A percentile compares a stretch with the other conserved stretches of the same genome.
phyloP scores from a whole-genome alignment of 2,888 invertebrate species.

The Doris montereyensis region DNA sequence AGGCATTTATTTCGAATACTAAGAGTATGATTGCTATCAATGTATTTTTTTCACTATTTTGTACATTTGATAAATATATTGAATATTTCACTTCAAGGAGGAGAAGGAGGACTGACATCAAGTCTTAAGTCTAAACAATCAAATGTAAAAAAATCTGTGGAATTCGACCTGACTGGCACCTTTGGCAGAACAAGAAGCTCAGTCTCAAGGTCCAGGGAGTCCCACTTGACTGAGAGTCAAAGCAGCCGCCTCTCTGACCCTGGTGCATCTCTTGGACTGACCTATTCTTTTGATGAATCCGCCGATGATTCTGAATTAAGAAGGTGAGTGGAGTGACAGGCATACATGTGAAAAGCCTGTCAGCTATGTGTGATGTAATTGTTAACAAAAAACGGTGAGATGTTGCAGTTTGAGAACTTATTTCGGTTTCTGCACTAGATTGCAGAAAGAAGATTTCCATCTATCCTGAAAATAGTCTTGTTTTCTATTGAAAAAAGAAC shows the following conservation, averaged over 20 bases:
- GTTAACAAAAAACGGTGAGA: no score
- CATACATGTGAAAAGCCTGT: no score
- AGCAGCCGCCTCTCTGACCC: conserved; percentile 43
- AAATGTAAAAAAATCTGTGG: conserved; percentile 43
- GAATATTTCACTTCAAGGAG: background rate
- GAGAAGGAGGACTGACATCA: conserved; percentile 18
- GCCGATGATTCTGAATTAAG: conserved; percentile 39
- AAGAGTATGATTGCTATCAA: no score
- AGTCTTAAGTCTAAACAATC: conserved; percentile 38
- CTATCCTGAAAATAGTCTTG: no score
- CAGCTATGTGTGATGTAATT: no score
- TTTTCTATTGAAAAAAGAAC: no score
- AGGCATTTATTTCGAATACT: no score
- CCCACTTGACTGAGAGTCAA: background rate
- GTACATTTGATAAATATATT: no score
- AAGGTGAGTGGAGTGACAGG: conserved; percentile 8
- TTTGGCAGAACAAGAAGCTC: conserved; percentile 28
- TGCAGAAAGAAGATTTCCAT: no score
- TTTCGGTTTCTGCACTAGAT: no score
- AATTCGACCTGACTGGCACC: conserved; percentile 45
- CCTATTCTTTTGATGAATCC: conserved; percentile 55
- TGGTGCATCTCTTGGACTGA: conserved; percentile 53
- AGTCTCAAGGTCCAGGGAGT: background rate
- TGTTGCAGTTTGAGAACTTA: no score
- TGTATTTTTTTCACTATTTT: no score